phyloP scores from a whole-genome alignment of 1,140 invertebrate genomes.

The Drosophila rhopaloa region DNA sequence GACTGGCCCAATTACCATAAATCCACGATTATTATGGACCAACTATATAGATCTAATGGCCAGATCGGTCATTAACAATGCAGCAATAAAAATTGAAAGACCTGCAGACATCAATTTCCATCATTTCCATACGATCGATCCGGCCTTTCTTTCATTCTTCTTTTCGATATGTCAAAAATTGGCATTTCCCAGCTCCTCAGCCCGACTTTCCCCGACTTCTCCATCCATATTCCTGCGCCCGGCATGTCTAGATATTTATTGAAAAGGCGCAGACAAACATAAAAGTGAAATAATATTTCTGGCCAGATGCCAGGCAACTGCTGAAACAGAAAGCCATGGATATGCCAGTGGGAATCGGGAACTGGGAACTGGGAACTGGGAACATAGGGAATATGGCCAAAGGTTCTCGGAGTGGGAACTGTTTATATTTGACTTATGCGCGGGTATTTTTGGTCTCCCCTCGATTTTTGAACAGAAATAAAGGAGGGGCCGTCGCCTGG shows the following conservation, averaged over 20 bases:
- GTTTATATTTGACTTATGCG: constrained; percentile 79
- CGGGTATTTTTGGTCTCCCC: constrained; percentile 56
- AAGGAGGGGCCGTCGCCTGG: constrained; percentile 14
- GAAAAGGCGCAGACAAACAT: constrained; percentile 81
- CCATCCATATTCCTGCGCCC: constrained; percentile 12
- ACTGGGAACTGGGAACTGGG: constrained; percentile 7
- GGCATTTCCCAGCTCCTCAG: constrained; percentile 28
- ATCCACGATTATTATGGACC: constrained; percentile 32
- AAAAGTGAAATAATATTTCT: constrained; percentile 83
- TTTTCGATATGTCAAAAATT: constrained; percentile 68
- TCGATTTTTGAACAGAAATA: background rate
- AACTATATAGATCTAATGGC: constrained; percentile 51
- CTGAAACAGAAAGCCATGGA: constrained; percentile 66
- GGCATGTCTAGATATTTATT: constrained; percentile 72
- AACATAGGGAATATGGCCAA: constrained; percentile 27
- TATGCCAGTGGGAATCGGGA: constrained; percentile 9
- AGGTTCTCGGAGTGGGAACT: constrained; percentile 32
- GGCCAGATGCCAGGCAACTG: constrained; percentile 68
- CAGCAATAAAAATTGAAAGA: constrained; percentile 70
- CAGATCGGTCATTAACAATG: constrained; percentile 68
- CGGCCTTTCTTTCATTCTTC: constrained; percentile 26
- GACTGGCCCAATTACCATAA: constrained; percentile 50
- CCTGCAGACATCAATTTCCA: constrained; percentile 52
- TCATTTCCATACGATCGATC: constrained; percentile 48
- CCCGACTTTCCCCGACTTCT: constrained; percentile 7